phyloP scores from a whole-genome alignment of 2,113 vertebrate genomes.

The Proterorhinus semilunaris region DNA sequence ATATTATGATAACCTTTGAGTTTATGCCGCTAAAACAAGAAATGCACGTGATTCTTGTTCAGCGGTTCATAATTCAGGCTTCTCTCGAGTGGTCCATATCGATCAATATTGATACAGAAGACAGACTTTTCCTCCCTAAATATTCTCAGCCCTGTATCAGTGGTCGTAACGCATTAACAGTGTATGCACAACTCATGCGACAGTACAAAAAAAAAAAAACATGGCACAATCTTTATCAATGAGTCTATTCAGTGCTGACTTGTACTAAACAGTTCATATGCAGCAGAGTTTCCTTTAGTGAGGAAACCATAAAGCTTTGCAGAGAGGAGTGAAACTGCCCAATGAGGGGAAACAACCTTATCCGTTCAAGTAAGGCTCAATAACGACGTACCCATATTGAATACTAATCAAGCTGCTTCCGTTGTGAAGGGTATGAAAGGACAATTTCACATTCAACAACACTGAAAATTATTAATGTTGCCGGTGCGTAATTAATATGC shows the following conservation, averaged over 20 bases:
- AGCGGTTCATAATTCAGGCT: too few species aligned
- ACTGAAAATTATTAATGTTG: constrained; percentile 56
- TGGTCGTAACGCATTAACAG: background rate
- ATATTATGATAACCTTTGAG: too few species aligned
- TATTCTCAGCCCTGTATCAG: too few species aligned
- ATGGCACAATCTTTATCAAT: background rate
- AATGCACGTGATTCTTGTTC: too few species aligned
- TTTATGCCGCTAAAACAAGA: too few species aligned
- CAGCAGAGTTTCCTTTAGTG: constrained; percentile 20
- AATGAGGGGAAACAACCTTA: constrained; percentile 59
- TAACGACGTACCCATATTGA: constrained; percentile 53
- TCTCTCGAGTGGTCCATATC: too few species aligned
- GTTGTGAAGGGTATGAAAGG: constrained; percentile 64
- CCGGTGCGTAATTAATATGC: constrained; percentile 62
- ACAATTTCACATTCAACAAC: constrained; percentile 57
- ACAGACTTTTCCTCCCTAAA: too few species aligned
- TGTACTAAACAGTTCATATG: constrained; percentile 36
- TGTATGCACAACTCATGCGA: background rate
- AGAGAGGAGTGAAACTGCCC: constrained; percentile 40
- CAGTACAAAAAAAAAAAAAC: background rate
- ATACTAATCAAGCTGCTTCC: constrained; percentile 64
- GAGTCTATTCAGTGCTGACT: constrained; percentile 36
- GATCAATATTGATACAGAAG: too few species aligned
- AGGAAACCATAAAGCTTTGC: constrained; percentile 36
- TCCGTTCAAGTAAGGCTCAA: constrained; percentile 69